Base-by-base conservation (phyloP, 2,888 invertebrate genomes). In the Nephrotoma appendiculata region DNA sequence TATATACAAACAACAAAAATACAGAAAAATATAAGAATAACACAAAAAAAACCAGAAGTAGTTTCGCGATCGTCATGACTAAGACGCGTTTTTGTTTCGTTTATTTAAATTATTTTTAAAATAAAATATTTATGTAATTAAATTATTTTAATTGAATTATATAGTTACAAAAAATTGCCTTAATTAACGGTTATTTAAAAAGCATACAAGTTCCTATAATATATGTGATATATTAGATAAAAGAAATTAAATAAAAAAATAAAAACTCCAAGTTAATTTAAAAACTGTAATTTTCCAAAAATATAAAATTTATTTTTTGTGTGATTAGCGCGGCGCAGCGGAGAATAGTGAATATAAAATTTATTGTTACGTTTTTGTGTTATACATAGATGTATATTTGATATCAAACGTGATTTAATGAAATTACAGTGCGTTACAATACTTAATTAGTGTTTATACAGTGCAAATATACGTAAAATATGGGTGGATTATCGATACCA, bases 401-500 rank as follows among this genome's bases (percentile, higher is more conserved):
- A 6, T 71, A 31, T 31, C 6, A 52, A 52, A 52, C 31, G 71
- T 71, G 71, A 57, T 57, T 57, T 57, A 19, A 57, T 31, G 31
- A 5, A 19, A 19, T 57, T 71, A 31, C 31, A 31, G 31, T 31
- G 31, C 31, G 31, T 31, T 31, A 31, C 31, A 31, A 31, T 57
- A 11, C n/a, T 57, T 57, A 57, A 57, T 15, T 57, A 15, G 15
- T n/a, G n/a, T 57, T 57, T 57, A 57, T 57, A 15, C n/a, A 83
- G 43, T 84, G 43, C 42, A 57, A 57, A 57, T 19, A 57, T 15
- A 15, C 52, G 52, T 31, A 45, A 44, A 85, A 19, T 44, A 88
- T 89, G 88, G 88, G 88, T 83, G 88, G 88, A 11, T 83, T 87
- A 44, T 88, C 88, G 19, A 88, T 88, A 85, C 88, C 88, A 12